Base-by-base conservation (phyloP, 2,888 invertebrate species). In the Tetheella fluctuosa region DNA sequence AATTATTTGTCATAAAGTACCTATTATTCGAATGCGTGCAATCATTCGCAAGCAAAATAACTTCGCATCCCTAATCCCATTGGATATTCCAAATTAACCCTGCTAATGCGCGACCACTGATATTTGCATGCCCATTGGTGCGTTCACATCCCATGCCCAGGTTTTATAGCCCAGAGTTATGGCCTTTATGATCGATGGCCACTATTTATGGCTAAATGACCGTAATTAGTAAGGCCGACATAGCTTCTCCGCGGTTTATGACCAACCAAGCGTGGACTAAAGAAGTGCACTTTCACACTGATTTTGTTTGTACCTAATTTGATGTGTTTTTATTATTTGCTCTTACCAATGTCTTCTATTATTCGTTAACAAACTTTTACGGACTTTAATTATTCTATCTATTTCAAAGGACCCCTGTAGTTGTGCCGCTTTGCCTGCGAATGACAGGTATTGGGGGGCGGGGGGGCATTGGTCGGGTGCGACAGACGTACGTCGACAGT, bases 181-280 rank as follows among this genome's bases (percentile, higher is more conserved):
- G 83, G 81, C 71, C 74, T 90, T 91, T 91, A 91, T 89, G 90
- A 90, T 88, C 82, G 82, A 90, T 89, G 88, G 83, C 81, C 84
- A 78, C 80, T 80, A 79, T 90, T 90, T 89, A 89, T 86, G 86
- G 79, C 75, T 80, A 81, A 86, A 89, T 86, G 81, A 80, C 80
- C 79, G 79, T 90, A 90, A 91, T 90, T 90, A 89, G 89, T 79
- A 75, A 63, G 68, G 78, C 84, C 83, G 79, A 69, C 77, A 75
- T 78, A 80, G 82, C 79, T 28, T 30, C 25, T 37, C 20, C 52
- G 30, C 34, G 52, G 34, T 52, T 58, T 53, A 53, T 42, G 37
- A 30, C 48, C 48, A 52, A 57, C 64, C 62, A 68, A 68, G 71
- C 78, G 80, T 74, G 71, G 73, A 67, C 76, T 79, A 80, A 85